phyloP scores from a whole-genome alignment of 2,113 vertebrate genomes.

The Strix aluco region DNA sequence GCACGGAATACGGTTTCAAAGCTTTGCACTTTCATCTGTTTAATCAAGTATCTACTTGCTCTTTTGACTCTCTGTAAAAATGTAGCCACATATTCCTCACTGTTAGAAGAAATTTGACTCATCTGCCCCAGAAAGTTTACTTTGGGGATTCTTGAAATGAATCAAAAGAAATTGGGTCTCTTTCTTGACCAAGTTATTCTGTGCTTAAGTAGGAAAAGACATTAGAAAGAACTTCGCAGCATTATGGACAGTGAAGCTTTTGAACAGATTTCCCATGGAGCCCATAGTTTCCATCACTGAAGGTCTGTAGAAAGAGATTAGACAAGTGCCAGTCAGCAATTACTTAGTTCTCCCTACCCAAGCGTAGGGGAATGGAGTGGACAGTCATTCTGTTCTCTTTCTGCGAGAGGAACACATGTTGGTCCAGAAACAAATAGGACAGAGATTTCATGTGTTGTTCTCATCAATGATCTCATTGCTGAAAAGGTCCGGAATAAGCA shows the following conservation, averaged over 20 bases:
- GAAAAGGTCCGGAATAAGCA: constrained; percentile 20
- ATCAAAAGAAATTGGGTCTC: background rate
- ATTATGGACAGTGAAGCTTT: background rate
- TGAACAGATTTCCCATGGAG: background rate
- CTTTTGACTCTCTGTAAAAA: background rate
- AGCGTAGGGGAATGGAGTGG: background rate
- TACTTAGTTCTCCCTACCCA: background rate
- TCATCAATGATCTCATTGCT: constrained; percentile 62
- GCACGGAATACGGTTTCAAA: background rate
- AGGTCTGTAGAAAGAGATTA: background rate
- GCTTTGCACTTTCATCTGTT: background rate
- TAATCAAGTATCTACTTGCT: background rate
- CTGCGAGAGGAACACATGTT: background rate
- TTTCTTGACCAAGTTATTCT: background rate
- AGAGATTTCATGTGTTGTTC: constrained; percentile 35
- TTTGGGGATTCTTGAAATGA: background rate
- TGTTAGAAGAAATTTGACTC: background rate
- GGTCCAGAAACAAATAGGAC: background rate
- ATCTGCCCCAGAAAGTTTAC: background rate
- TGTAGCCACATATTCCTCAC: background rate
- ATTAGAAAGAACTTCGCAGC: background rate
- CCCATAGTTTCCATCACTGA: background rate
- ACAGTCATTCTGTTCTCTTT: background rate
- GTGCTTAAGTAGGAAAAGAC: background rate
- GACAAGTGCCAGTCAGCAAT: background rate